Conservation (phyloP, 1,140 invertebrate genomes). For the Centruroides sculpturatus region DNA sequence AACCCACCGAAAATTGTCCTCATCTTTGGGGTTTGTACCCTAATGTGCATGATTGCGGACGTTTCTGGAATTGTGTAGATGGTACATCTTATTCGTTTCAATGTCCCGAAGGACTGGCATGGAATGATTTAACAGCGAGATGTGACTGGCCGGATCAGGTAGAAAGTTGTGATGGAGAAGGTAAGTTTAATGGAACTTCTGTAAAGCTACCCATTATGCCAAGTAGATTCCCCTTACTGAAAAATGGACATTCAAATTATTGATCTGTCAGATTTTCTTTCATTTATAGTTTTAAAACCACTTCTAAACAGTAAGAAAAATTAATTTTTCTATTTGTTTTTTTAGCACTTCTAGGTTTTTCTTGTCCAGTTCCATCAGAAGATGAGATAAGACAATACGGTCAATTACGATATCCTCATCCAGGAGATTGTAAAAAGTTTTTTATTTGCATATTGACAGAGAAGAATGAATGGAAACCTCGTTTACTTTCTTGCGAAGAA, state of each 20-base stretch:
- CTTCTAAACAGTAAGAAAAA: no score
- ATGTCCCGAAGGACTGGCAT: conserved; percentile 67
- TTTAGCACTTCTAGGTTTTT: conserved; percentile 39
- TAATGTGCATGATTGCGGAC: conserved; percentile 63
- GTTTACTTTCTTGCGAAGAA: conserved; percentile 69
- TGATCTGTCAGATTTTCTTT: no score
- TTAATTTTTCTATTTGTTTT: not conserved
- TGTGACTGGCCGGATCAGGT: conserved; percentile 77
- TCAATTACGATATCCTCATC: conserved; percentile 64
- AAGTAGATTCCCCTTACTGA: not conserved
- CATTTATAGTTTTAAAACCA: no score
- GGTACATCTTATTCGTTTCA: conserved; percentile 61
- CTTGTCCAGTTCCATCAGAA: conserved; percentile 51
- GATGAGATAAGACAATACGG: conserved; percentile 25
- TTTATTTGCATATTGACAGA: conserved; percentile 50
- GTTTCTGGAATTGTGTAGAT: conserved; percentile 79
- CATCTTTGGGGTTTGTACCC: conserved; percentile 75
- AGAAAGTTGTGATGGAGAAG: conserved; percentile 45
- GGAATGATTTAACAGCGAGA: conserved; percentile 68
- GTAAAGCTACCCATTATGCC: not conserved
- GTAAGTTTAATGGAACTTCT: conserved; percentile 3
- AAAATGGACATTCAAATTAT: not conserved
- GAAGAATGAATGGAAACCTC: conserved; percentile 37
- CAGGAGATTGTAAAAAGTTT: conserved; percentile 68
- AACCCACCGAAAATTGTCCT: conserved; percentile 31